Evolutionary conservation across 2,888 invertebrate genomes (phyloP).

Genomic region (Tetranychus truncatus): DNA sequence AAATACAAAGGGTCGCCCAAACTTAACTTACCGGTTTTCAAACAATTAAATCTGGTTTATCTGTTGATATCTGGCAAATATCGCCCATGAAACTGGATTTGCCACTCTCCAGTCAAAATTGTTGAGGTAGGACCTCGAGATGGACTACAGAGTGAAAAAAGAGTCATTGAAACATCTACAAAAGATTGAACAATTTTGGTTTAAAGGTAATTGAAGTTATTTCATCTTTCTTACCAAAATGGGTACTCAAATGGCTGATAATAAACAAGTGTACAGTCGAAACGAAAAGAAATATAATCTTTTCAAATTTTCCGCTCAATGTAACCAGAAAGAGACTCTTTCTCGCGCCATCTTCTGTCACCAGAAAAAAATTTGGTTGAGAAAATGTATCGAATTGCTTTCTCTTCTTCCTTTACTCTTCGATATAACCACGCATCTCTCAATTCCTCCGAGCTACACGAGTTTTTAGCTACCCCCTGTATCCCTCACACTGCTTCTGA

Average conservation of each 20-base stretch:
- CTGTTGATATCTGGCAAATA: not conserved
- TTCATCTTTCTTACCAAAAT: slow-evolving; percentile 84
- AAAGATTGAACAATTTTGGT: slow-evolving; percentile 71
- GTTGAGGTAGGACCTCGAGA: slow-evolving; percentile 97
- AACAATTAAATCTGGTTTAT: not conserved
- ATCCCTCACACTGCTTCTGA: too few species aligned
- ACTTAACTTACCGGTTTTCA: not conserved
- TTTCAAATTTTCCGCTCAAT: too few species aligned
- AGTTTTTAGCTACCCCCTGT: too few species aligned
- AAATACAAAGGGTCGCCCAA: not conserved
- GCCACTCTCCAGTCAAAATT: slow-evolving; percentile 44
- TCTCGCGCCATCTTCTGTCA: too few species aligned
- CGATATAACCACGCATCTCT: too few species aligned
- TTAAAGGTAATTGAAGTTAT: slow-evolving; percentile 73
- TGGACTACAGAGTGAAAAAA: slow-evolving; percentile 85
- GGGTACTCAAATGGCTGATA: slow-evolving; percentile 96
- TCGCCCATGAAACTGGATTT: not conserved
- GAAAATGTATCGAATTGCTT: too few species aligned
- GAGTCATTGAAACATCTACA: slow-evolving; percentile 38
- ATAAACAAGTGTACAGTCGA: slow-evolving; percentile 49
- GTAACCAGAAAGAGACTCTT: too few species aligned
- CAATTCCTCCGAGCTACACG: too few species aligned
- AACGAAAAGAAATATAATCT: slow-evolving; percentile 50
- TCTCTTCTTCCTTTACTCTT: too few species aligned
- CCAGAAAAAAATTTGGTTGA: too few species aligned